phyloP scores from a whole-genome alignment of 2,888 invertebrate genomes.

The Tanytarsus gracilentus region DNA sequence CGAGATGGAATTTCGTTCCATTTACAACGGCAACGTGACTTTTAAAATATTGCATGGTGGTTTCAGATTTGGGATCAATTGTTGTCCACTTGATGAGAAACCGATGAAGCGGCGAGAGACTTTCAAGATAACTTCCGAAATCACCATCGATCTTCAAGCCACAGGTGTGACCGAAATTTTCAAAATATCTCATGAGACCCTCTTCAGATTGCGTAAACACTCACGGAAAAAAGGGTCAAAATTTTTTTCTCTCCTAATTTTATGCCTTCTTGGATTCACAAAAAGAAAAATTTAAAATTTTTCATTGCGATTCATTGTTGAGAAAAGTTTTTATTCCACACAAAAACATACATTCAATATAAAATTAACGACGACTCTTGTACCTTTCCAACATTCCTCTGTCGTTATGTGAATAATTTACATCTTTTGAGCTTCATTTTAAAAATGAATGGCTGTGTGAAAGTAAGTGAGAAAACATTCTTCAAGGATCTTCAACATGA shows the following conservation, averaged over 20 bases:
- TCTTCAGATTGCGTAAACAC: too few species aligned
- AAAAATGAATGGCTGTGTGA: too few species aligned
- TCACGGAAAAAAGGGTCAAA: too few species aligned
- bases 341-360: too few species aligned
- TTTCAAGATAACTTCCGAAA: not conserved
- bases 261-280: not conserved
- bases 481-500: too few species aligned
- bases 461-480: too few species aligned
- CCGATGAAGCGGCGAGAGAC: not conserved
- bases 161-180: slow-evolving; percentile 12
- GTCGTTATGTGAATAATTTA: too few species aligned
- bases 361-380: too few species aligned
- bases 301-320: too few species aligned
- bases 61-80: slow-evolving; percentile 1
- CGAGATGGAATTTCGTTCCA: slow-evolving; percentile 10
- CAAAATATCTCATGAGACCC: slow-evolving; percentile 12
- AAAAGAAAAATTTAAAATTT: not conserved
- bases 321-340: too few species aligned
- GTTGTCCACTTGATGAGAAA: not conserved
- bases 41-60: slow-evolving; percentile 4
- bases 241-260: not conserved
- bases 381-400: too few species aligned
- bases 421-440: too few species aligned
- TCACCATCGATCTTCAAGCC: not conserved
- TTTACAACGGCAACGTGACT: slow-evolving; percentile 7